phyloP scores from a whole-genome alignment of 2,888 invertebrate genomes.

The Drosophila engyochracea region DNA sequence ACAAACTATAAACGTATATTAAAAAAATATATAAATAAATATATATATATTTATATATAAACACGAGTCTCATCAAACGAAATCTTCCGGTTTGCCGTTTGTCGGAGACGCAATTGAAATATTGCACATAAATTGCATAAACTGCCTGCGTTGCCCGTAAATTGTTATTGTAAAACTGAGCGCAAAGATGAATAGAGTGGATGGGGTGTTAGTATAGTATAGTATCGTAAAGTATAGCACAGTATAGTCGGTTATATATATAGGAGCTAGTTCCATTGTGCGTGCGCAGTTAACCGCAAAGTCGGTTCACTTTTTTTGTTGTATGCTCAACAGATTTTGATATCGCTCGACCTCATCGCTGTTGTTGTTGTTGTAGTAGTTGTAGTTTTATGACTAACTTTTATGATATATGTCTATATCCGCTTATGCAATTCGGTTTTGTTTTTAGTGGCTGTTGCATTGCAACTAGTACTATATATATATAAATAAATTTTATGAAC shows the following conservation, averaged over 20 bases:
- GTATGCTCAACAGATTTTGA: conserved; percentile 38
- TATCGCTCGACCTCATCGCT: conserved; percentile 8
- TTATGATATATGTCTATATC: conserved; percentile 38
- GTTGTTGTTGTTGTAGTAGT: neutral
- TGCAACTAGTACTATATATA: conserved; percentile 2
- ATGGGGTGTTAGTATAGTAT: neutral
- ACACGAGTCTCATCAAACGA: conserved; percentile 47
- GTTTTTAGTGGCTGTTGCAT: conserved; percentile 30
- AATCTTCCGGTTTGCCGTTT: conserved; percentile 64
- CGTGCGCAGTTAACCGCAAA: conserved; percentile 75
- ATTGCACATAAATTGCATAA: conserved; percentile 79
- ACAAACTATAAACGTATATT: conserved; percentile 11
- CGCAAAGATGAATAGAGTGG: neutral
- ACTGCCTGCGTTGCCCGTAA: conserved; percentile 49
- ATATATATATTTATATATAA: neutral
- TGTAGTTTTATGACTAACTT: conserved; percentile 38
- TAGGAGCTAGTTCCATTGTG: conserved; percentile 55
- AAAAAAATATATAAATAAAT: too few species aligned
- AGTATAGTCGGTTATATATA: neutral
- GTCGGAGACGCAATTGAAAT: conserved; percentile 69
- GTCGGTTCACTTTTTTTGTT: conserved; percentile 47
- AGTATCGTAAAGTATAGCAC: conserved; percentile 2
- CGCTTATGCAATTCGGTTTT: conserved; percentile 35
- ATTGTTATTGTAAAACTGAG: conserved; percentile 44
- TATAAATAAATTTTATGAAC: neutral